These are phyloP conservation scores for Gymnogyps californianus DNA, from an alignment of 2,113 vertebrate genomes.

Conservation along the genomic window DNA sequence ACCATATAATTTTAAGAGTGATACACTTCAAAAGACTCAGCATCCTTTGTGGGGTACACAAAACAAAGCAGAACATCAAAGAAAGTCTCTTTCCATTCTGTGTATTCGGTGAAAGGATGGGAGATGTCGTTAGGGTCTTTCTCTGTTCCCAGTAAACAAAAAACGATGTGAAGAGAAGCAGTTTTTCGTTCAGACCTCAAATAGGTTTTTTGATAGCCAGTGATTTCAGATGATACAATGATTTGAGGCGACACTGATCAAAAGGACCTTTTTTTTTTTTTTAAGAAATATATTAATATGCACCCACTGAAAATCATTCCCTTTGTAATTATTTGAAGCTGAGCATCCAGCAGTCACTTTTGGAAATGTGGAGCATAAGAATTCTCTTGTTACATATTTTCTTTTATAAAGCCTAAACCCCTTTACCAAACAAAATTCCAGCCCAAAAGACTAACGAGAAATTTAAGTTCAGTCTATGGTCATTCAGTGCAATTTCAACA, in stretches of 20 bases:
- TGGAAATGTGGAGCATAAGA: not conserved
- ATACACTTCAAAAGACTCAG: not conserved
- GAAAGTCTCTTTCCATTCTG: not conserved
- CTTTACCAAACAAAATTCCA: not conserved
- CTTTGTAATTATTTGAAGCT: not conserved
- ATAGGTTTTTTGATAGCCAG: not conserved
- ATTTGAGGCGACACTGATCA: not conserved
- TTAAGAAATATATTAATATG: not conserved
- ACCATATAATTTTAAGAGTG: not conserved
- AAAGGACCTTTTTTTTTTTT: not conserved
- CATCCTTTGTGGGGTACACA: not conserved
- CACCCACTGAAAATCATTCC: not conserved
- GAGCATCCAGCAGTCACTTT: not conserved
- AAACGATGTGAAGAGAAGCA: not conserved
- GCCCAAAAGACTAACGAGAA: not conserved
- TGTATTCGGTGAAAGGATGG: not conserved
- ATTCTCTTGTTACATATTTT: not conserved
- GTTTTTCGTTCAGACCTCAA: not conserved
- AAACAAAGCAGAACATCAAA: not conserved
- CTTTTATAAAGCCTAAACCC: not conserved
- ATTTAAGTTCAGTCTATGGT: not conserved
- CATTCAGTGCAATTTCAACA: not conserved
- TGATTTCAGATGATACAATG: not conserved
- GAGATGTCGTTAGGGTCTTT: not conserved
- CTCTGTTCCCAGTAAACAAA: not conserved